Evolutionary conservation across 2,797 vertebrate species (phyloP).

Genomic region (Cossypha heuglini): DNA sequence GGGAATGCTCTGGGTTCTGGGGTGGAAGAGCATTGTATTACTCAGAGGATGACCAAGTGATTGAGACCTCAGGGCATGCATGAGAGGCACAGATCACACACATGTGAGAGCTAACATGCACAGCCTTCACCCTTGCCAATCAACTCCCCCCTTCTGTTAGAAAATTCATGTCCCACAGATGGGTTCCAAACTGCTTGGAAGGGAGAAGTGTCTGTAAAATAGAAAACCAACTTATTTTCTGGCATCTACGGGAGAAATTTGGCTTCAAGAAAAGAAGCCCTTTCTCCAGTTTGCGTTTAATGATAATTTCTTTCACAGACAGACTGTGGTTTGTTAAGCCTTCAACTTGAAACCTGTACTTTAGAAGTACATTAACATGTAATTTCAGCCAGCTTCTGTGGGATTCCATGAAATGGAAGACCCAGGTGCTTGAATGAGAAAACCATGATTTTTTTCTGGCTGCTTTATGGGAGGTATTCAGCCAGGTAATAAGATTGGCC

Average conservation of each 20-base stretch:
- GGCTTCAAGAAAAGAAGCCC: neutral
- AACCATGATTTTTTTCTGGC: neutral
- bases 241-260: neutral
- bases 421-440: neutral
- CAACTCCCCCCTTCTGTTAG: neutral
- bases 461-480: neutral
- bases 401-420: neutral
- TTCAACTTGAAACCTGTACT: neutral
- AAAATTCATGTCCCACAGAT: neutral
- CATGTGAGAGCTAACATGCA: neutral
- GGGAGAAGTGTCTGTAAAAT: neutral
- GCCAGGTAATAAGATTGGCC: neutral
- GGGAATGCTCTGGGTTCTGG: neutral
- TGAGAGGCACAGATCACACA: neutral
- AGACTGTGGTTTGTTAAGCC: neutral
- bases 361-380: neutral
- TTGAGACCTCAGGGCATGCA: rapidly evolving
- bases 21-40: neutral
- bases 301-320: neutral
- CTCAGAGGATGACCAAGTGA: neutral
- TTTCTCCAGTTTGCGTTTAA: neutral
- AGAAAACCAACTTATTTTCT: neutral
- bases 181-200: neutral
- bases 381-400: neutral
- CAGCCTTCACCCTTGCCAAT: neutral